phyloP scores from a whole-genome alignment of 2,888 invertebrate genomes.

The Cephus pulcher region DNA sequence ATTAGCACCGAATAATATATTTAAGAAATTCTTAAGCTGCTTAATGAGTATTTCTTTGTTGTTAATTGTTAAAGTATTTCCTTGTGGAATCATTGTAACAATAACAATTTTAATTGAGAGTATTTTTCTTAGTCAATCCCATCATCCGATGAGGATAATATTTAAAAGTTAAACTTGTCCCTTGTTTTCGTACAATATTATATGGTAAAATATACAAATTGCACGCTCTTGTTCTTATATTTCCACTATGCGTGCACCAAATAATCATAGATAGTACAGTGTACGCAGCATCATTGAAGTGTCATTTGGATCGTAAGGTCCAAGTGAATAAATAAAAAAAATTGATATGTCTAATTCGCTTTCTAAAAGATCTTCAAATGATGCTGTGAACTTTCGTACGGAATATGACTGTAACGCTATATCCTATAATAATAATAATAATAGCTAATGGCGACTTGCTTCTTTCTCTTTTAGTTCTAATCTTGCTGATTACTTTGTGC shows the following conservation, averaged over 20 bases:
- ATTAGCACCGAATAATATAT: neutral
- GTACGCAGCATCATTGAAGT: neutral
- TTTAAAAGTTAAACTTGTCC: neutral
- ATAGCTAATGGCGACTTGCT: neutral
- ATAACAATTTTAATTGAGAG: constrained; percentile 3
- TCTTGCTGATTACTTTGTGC: neutral
- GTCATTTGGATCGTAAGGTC: neutral
- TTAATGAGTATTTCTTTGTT: neutral
- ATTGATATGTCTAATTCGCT: neutral
- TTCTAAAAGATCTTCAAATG: neutral
- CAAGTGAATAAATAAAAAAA: neutral
- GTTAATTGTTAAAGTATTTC: neutral
- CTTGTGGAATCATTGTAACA: neutral
- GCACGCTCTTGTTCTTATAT: neutral
- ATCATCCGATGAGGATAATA: neutral
- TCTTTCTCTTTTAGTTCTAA: neutral
- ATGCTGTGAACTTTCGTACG: neutral
- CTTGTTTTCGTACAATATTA: neutral
- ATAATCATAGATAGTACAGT: neutral
- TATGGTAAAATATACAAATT: neutral
- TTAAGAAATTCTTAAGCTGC: neutral
- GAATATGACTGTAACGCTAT: neutral
- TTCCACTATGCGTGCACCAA: neutral
- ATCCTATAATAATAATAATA: neutral
- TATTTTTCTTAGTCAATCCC: constrained; percentile 4